A percentile compares a stretch with the other conserved stretches of the same genome.
These are phyloP conservation scores for Caenorhabditis sp. DNA, from an alignment of 2,888 invertebrate genomes.

Conservation along the genomic window DNA sequence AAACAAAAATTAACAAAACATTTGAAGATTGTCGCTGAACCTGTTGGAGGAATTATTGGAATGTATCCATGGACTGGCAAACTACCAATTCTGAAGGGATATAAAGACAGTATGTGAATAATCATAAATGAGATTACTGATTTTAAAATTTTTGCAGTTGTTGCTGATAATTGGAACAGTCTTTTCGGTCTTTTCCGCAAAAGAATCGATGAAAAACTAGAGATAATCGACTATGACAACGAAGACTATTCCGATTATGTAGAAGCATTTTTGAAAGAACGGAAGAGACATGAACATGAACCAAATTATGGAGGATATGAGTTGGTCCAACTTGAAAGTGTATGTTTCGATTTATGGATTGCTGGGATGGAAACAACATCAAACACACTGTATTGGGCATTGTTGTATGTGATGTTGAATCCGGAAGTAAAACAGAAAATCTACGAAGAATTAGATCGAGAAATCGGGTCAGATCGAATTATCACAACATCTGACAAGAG, in stretches of 20 bases:
- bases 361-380: slow-evolving; percentile 57
- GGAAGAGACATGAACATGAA: slow-evolving; percentile 41
- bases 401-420: slow-evolving; percentile 33
- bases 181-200: slow-evolving; percentile 31
- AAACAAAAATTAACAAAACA: slow-evolving; percentile 29
- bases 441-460: slow-evolving; percentile 39
- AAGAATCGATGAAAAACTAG: slow-evolving; percentile 29
- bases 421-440: slow-evolving; percentile 35
- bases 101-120: slow-evolving; percentile 13
- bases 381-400: slow-evolving; percentile 48
- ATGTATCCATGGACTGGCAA: slow-evolving; percentile 35
- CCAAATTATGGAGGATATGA: slow-evolving; percentile 30
- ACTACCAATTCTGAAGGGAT: slow-evolving; percentile 19
- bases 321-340: slow-evolving; percentile 36
- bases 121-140: too few species aligned
- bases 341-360: slow-evolving; percentile 51
- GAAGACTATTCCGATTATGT: slow-evolving; percentile 44
- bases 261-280: slow-evolving; percentile 46
- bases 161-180: slow-evolving; percentile 25
- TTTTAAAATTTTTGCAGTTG: slow-evolving; percentile 17
- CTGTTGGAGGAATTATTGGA: slow-evolving; percentile 28
- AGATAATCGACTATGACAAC: slow-evolving; percentile 35
- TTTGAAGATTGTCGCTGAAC: slow-evolving; percentile 33
- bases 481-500: slow-evolving; percentile 32
- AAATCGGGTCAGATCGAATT: slow-evolving; percentile 37